These are phyloP conservation scores for Girardinus metallicus DNA, from an alignment of 2,797 vertebrate species.

Conservation along the genomic window DNA sequence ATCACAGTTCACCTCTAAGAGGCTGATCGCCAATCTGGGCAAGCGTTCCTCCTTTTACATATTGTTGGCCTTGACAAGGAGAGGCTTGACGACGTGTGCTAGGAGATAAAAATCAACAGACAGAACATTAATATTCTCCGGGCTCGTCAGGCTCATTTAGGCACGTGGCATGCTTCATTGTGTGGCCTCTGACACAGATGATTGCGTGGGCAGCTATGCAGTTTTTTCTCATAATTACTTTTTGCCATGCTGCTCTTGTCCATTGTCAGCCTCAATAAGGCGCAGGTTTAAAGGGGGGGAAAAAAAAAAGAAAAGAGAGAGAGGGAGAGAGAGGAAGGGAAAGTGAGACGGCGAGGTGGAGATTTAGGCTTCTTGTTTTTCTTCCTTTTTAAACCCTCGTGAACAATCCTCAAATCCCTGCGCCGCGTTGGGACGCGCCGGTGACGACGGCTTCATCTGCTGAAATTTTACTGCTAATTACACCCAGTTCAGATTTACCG, in stretches of 20 bases:
- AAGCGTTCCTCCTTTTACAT: conserved; percentile 61
- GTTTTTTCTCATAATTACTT: conserved; percentile 80
- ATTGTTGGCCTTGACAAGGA: conserved; percentile 58
- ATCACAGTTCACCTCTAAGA: conserved; percentile 36
- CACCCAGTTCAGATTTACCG: conserved; percentile 32
- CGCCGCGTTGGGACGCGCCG: conserved; percentile 3
- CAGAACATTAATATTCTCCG: conserved; percentile 74
- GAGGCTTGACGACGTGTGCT: conserved; percentile 66
- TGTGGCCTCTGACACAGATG: conserved; percentile 75
- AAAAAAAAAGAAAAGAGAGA: conserved; percentile 3
- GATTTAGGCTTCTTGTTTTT: conserved; percentile 34
- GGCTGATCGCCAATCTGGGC: conserved; percentile 39
- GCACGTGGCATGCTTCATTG: conserved; percentile 62
- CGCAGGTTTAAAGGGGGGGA: conserved; percentile 24
- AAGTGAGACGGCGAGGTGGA: conserved; percentile 41
- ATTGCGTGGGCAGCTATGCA: conserved; percentile 75
- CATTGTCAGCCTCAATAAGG: conserved; percentile 75
- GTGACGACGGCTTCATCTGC: conserved; percentile 2
- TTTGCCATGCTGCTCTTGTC: conserved; percentile 68
- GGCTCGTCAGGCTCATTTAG: conserved; percentile 75
- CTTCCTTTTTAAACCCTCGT: neutral
- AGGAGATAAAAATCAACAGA: conserved; percentile 66
- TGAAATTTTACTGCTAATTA: conserved; percentile 47
- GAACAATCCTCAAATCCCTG: conserved; percentile 24
- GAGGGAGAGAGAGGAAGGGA: conserved; percentile 37